Percentiles rank a stretch among this genome's conserved stretches.
Conservation (phyloP, 2,113 vertebrate species). For the Callorhinus ursinus region DNA sequence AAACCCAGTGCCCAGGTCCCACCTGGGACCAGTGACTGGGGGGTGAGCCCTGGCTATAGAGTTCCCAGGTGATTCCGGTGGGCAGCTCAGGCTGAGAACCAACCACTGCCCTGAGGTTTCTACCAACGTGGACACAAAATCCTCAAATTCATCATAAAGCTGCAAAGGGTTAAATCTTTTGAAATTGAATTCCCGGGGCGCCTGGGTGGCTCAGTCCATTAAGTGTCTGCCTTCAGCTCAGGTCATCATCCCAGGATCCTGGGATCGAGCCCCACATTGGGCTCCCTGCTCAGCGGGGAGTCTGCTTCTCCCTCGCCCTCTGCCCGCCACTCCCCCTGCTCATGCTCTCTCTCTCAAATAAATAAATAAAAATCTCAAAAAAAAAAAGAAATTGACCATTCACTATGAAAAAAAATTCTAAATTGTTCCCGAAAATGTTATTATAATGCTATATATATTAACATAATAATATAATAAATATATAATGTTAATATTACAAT, state of each 20-base stretch:
- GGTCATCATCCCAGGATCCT: too few species aligned
- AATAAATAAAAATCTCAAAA: too few species aligned
- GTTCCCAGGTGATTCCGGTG: background rate
- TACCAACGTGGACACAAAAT: background rate
- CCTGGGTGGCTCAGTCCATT: too few species aligned
- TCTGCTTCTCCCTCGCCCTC: too few species aligned
- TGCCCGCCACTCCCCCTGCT: too few species aligned
- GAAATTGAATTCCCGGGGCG: background rate
- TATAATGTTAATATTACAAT: background rate
- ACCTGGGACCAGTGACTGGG: background rate
- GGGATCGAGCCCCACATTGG: too few species aligned
- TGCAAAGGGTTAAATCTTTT: background rate
- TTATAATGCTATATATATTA: background rate
- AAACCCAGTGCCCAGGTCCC: background rate
- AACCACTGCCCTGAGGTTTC: background rate
- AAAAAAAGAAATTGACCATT: background rate
- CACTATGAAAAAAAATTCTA: background rate
- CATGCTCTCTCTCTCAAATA: too few species aligned
- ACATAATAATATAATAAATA: too few species aligned
- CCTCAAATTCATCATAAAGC: background rate
- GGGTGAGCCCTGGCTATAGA: fast-evolving
- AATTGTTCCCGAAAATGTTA: background rate
- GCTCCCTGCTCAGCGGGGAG: too few species aligned
- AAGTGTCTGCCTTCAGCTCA: too few species aligned
- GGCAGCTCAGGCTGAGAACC: background rate